Evolutionary conservation across 2,797 vertebrate genomes (phyloP).

Genomic region (Setipinna tenuifilis): DNA sequence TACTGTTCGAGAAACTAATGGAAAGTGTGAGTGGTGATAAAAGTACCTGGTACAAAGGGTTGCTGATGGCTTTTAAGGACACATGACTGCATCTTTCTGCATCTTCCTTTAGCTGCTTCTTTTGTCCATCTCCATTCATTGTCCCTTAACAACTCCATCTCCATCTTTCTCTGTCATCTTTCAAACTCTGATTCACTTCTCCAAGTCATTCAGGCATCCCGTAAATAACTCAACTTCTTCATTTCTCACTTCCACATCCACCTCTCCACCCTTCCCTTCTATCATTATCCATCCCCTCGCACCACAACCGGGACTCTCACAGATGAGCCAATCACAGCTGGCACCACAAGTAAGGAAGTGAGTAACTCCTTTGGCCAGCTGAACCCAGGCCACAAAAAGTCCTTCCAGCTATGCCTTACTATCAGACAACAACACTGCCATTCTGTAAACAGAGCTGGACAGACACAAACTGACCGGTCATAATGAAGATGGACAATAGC

Average conservation of each 20-base stretch:
- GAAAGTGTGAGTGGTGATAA: not conserved
- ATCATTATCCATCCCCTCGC: not conserved
- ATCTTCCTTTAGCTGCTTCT: not conserved
- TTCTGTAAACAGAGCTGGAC: no score
- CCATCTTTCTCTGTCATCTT: not conserved
- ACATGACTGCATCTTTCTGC: not conserved
- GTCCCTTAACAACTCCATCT: not conserved
- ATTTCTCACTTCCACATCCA: constrained; percentile 7
- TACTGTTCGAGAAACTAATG: not conserved
- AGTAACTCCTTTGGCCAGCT: not conserved
- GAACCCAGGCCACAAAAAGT: not conserved
- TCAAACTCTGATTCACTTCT: not conserved
- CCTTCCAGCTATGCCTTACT: not conserved
- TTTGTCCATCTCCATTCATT: no score
- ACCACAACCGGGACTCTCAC: not conserved
- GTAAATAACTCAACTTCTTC: constrained; percentile 11
- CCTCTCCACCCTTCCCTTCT: not conserved
- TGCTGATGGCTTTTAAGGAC: not conserved
- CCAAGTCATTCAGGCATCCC: not conserved
- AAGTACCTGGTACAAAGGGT: not conserved
- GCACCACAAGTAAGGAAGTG: not conserved
- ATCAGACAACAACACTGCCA: no score
- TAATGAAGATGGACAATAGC: no score
- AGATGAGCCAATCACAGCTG: not conserved
- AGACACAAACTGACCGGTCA: no score